Evolutionary conservation across 2,797 vertebrate species (phyloP).

Genomic region (Poeciliopsis infans): DNA sequence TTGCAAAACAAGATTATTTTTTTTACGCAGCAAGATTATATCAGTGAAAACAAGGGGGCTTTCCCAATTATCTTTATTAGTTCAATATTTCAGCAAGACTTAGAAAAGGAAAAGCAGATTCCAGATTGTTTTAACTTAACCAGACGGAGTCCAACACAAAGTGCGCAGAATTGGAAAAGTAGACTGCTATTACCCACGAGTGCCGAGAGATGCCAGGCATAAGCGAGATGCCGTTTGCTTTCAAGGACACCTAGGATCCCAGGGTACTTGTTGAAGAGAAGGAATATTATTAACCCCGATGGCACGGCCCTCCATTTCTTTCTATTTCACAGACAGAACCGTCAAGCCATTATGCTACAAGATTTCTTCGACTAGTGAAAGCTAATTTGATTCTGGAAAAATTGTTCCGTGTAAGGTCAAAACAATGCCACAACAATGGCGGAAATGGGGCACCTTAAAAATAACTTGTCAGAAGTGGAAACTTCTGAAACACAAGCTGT

Average conservation of each 20-base stretch:
- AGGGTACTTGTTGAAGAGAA: constrained; percentile 88
- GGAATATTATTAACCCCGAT: constrained; percentile 89
- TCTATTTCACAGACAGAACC: constrained; percentile 78
- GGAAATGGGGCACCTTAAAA: constrained; percentile 88
- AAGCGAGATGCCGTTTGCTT: constrained; percentile 79
- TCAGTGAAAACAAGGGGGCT: constrained; percentile 54
- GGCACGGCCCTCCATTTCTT: constrained; percentile 82
- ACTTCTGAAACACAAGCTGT: constrained; percentile 83
- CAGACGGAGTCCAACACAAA: constrained; percentile 31
- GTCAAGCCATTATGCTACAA: constrained; percentile 82
- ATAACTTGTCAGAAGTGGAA: constrained; percentile 83
- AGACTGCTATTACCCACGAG: constrained; percentile 70
- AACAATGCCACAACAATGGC: constrained; percentile 87
- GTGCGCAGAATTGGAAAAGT: constrained; percentile 58
- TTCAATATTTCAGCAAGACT: constrained; percentile 37
- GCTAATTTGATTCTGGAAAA: constrained; percentile 87
- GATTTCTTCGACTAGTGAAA: constrained; percentile 82
- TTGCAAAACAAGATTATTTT: constrained; percentile 46
- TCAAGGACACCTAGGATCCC: constrained; percentile 86
- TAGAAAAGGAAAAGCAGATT: constrained; percentile 32
- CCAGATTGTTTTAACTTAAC: constrained; percentile 20
- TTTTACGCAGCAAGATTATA: constrained; percentile 61
- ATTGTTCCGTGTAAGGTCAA: constrained; percentile 85
- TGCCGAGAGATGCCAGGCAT: constrained; percentile 71
- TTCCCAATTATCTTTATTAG: constrained; percentile 53